Base-by-base conservation (phyloP, 2,888 invertebrate species). In the Pantelozetes paolii region DNA sequence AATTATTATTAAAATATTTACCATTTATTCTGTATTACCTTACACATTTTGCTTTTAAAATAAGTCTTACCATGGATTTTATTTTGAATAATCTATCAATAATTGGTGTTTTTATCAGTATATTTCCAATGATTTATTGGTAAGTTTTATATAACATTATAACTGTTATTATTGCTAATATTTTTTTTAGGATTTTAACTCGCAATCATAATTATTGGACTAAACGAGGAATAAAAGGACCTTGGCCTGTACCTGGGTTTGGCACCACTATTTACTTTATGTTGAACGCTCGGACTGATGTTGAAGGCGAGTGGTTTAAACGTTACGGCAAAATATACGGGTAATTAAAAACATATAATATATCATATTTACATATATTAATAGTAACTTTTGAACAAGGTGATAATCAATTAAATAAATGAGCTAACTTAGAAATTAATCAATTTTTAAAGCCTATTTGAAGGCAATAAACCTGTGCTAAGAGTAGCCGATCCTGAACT, bases 291-390 rank as follows among this genome's bases (percentile, higher is more conserved):
- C 71, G 71, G 8, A n/a, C 70, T 1, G n/a, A 8, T 1, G 2
- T 48, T 3, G 48, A 73, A 30, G 2, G 45, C 2, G 3, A 73
- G 1, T 54, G 54, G 50, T 26, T 54, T 26, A 42, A 67, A n/a
- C 67, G n/a, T 20, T 50, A 72, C 23, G 48, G 73, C 13, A 73
- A 72, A 71, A 2, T 71, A 20, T 73, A 28, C 28, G 73, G 73
- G 36, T 62, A 73, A 18, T 15, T 73, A 20, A 72, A 54, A 11
- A 18, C 45, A 11, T 9, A 45, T 45, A 11, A 2, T 18, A 13
- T 45, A 45, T 15, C 11, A 45, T 2, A n/a, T n/a, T n/a, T n/a
- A n/a, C n/a, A n/a, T n/a, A n/a, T n/a, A n/a, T n/a, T n/a, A n/a
- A n/a, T n/a, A n/a, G n/a, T n/a, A n/a, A n/a, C n/a, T n/a, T n/a